A percentile compares a stretch with the other conserved stretches of the same genome.
These are phyloP conservation scores for Ophion slaviceki DNA, from an alignment of 2,888 invertebrate species.

Conservation along the genomic window DNA sequence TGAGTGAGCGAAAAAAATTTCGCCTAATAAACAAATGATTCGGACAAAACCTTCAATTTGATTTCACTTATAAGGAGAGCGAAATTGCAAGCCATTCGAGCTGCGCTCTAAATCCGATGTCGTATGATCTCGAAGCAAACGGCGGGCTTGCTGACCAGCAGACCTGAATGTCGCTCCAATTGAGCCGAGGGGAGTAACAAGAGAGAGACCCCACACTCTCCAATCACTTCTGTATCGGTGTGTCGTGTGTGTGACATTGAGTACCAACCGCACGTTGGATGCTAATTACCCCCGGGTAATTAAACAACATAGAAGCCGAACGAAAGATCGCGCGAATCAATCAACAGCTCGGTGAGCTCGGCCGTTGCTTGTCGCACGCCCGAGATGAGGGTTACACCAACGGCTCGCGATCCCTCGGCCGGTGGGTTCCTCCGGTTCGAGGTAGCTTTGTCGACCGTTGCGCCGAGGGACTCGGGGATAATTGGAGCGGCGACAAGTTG, in stretches of 20 bases:
- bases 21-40: background rate
- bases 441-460: constrained; percentile 16
- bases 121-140: no score
- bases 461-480: constrained; percentile 69
- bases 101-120: no score
- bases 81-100: background rate
- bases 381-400: constrained; percentile 51
- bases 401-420: constrained; percentile 34
- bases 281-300: constrained; percentile 75
- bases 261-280: constrained; percentile 64
- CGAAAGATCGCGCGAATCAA: constrained; percentile 76
- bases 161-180: constrained; percentile 2
- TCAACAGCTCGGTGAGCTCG: constrained; percentile 67
- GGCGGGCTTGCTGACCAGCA: no score
- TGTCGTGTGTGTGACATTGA: constrained; percentile 34
- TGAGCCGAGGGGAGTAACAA: constrained; percentile 3
- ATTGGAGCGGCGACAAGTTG: constrained; percentile 79
- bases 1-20: background rate
- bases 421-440: constrained; percentile 11
- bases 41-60: no score
- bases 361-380: constrained; percentile 61
- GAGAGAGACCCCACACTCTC: background rate
- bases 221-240: constrained; percentile 20
- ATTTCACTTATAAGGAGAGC: no score
- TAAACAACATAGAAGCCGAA: constrained; percentile 62